phyloP scores from a whole-genome alignment of 2,113 vertebrate genomes.

The Suncus etruscus region DNA sequence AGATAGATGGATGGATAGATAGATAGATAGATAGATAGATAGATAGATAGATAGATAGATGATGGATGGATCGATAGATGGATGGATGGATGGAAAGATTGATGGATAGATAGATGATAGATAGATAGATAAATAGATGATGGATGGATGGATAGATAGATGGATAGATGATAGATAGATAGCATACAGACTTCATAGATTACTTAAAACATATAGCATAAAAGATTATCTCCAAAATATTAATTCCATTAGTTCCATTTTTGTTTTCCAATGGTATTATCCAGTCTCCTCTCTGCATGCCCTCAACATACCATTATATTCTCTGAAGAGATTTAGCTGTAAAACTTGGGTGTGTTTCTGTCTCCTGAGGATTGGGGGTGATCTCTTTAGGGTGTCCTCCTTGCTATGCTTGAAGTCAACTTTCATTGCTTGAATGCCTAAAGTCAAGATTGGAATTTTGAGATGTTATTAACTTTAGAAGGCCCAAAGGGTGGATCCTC shows the following conservation, averaged over 20 bases:
- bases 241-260: not conserved
- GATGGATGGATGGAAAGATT: too few species aligned
- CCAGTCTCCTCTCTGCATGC: not conserved
- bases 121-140: too few species aligned
- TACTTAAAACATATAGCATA: not conserved
- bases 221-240: not conserved
- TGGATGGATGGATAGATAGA: too few species aligned
- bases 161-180: too few species aligned
- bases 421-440: not conserved
- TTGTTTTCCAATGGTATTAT: not conserved
- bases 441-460: not conserved
- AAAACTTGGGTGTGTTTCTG: not conserved
- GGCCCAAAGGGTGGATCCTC: too few species aligned
- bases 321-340: too few species aligned
- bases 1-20: too few species aligned
- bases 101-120: too few species aligned
- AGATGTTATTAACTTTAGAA: not conserved
- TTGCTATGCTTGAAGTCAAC: not conserved
- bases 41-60: too few species aligned
- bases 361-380: not conserved
- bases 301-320: accelerated
- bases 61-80: too few species aligned
- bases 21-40: too few species aligned
- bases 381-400: accelerated
- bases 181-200: too few species aligned